Percentiles rank a stretch among this genome's conserved stretches.
phyloP scores from a whole-genome alignment of 2,797 vertebrate species.

The Thunnus albacares region DNA sequence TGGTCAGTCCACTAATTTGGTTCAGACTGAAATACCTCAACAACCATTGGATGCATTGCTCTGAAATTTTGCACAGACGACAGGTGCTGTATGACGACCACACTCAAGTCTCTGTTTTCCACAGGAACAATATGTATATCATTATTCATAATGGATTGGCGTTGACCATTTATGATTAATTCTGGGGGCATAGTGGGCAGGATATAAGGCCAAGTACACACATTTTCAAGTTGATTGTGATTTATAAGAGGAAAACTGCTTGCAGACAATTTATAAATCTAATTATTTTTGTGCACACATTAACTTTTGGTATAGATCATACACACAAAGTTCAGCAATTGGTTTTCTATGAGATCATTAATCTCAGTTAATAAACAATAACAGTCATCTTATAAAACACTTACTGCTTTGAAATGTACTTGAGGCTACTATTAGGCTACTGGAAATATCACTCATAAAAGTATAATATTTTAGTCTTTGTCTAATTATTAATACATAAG shows the following conservation, averaged over 20 bases:
- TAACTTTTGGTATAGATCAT: too few relatives aligned
- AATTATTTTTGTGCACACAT: too few relatives aligned
- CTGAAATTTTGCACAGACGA: not conserved
- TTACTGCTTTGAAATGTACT: too few relatives aligned
- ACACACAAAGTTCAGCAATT: not conserved
- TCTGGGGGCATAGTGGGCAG: not conserved
- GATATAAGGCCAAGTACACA: not conserved
- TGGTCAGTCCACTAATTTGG: too few relatives aligned
- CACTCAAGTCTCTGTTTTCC: too few relatives aligned
- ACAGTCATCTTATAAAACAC: not conserved
- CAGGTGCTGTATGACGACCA: too few relatives aligned
- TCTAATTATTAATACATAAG: too few relatives aligned
- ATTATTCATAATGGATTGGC: not conserved
- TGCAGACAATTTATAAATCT: too few relatives aligned
- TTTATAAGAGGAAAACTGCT: not conserved
- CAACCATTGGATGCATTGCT: not conserved
- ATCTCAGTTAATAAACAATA: not conserved
- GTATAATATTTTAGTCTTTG: too few relatives aligned
- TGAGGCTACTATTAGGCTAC: too few relatives aligned
- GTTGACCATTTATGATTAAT: not conserved
- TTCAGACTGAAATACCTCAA: too few relatives aligned
- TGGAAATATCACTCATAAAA: too few relatives aligned
- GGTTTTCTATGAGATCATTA: conserved; percentile 1
- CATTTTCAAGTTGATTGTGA: not conserved
- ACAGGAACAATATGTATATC: not conserved